Base-by-base conservation (phyloP, 1,140 invertebrate genomes). In the Drosophila micromelanica region DNA sequence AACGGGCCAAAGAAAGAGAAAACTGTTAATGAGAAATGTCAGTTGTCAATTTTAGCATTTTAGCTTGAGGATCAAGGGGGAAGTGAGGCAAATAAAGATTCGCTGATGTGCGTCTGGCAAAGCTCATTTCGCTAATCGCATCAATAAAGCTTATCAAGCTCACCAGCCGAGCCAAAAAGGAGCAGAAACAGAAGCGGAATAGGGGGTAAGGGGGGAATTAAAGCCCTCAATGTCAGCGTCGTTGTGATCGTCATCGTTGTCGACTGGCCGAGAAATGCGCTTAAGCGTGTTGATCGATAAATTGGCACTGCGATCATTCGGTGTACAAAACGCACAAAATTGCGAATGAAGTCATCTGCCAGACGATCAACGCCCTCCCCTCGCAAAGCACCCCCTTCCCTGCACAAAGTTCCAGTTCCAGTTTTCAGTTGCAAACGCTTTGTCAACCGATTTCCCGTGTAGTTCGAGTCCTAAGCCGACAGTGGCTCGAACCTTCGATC, bases 201-300 rank as follows among this genome's bases (percentile, higher is more conserved):
- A 49, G 35, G 51, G 37, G 43, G 27, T 0, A 27, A 6, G 27
- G 27, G 27, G 27, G 5, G 64, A 68, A 80, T 80, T 76, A 80
- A 86, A 77, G 63, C 69, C 73, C 78, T 79, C 62, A 81, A 81
- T 85, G 76, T 77, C 56, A 71, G 59, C 68, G 42, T 63, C 56
- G 46, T 46, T 59, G 49, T 52, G 49, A 60, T 69, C 57, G 76
- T 42, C 54, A 45, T 32, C 46, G 37, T 64, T 72, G 64, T 62
- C 55, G 55, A 60, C 56, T 68, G 64, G 30, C 45, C 49, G 73
- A 71, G 79, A 84, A 85, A 85, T 86, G 81, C 81, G 82, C 81
- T 86, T 86, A 86, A 86, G 81, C 81, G 82, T 86, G 81, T 86
- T 86, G 81, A 86, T 86, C 81, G 81, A 86, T 86, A 86, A 86